Evolutionary conservation across 64 coral and sea anemone genomes (phyloP).

Genomic region (Pocillopora verrucosa): DNA sequence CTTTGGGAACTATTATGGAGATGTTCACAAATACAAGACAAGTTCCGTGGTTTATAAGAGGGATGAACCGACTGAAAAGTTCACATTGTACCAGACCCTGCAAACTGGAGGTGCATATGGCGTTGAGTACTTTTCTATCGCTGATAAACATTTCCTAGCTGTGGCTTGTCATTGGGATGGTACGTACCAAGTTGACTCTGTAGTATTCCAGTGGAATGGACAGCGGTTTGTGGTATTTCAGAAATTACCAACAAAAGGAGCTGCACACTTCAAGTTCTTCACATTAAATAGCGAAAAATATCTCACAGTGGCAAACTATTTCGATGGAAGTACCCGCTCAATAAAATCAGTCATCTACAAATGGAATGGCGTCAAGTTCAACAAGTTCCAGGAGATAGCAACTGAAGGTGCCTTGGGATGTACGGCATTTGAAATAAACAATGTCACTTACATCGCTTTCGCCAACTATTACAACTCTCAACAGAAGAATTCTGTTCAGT

Average conservation of each 20-base stretch:
- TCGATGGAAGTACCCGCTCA: neutral
- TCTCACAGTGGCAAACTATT: neutral
- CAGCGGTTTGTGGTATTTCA: neutral
- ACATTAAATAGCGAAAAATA: neutral
- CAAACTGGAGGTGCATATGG: neutral
- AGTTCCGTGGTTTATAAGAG: constrained; percentile 1
- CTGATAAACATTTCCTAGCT: constrained; percentile 3
- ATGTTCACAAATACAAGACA: neutral
- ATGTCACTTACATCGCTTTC: constrained; percentile 4
- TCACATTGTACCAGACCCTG: neutral
- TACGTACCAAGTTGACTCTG: neutral
- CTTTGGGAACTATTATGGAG: neutral
- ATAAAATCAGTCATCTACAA: constrained; percentile 3
- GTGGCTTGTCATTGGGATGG: neutral
- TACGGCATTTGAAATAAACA: constrained; percentile 16
- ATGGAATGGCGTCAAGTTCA: neutral
- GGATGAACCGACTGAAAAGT: neutral
- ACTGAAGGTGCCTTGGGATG: neutral
- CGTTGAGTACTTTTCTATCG: constrained; percentile 4
- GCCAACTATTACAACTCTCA: constrained; percentile 8
- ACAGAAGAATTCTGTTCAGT: neutral
- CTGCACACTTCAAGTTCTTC: neutral
- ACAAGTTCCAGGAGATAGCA: neutral
- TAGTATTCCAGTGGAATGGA: neutral
- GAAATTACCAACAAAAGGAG: constrained; percentile 4